phyloP scores from a whole-genome alignment of 2,797 vertebrate species.

The Falco rusticolus region DNA sequence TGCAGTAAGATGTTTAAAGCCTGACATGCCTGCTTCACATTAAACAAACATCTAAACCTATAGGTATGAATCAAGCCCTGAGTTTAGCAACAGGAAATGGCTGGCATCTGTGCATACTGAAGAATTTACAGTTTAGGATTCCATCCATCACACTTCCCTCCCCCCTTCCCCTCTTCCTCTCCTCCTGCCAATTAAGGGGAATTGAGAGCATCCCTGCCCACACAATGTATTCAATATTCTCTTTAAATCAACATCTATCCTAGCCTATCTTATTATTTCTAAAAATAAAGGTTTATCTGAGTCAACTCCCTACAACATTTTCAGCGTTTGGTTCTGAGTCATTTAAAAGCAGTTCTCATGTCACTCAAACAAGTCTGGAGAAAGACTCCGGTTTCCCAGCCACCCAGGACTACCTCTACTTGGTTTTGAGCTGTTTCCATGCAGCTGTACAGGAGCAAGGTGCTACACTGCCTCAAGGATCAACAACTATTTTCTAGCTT shows the following conservation, averaged over 20 bases:
- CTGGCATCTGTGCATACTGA: not conserved
- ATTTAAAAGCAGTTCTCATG: not conserved
- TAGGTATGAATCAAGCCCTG: not conserved
- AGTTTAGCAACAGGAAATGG: not conserved
- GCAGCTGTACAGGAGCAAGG: not conserved
- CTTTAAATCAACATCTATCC: not conserved
- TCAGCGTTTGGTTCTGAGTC: not conserved
- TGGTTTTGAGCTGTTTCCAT: not conserved
- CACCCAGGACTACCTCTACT: not conserved
- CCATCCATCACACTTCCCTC: not conserved
- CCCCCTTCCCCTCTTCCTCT: not conserved
- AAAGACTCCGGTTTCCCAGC: not conserved
- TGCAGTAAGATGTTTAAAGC: not conserved
- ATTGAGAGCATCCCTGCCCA: not conserved
- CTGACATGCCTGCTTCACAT: not conserved
- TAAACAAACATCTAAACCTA: not conserved
- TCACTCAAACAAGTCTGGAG: not conserved
- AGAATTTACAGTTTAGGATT: not conserved
- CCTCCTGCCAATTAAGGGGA: not conserved
- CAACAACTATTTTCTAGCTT: not conserved
- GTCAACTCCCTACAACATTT: not conserved
- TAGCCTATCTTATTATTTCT: not conserved
- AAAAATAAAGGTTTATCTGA: conserved; percentile 14
- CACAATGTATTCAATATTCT: not conserved
- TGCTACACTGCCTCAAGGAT: not conserved